A percentile compares a stretch with the other conserved stretches of the same genome.
Evolutionary conservation across 2,888 invertebrate genomes (phyloP).

Genomic region (Nephrocerus scutellatus): DNA sequence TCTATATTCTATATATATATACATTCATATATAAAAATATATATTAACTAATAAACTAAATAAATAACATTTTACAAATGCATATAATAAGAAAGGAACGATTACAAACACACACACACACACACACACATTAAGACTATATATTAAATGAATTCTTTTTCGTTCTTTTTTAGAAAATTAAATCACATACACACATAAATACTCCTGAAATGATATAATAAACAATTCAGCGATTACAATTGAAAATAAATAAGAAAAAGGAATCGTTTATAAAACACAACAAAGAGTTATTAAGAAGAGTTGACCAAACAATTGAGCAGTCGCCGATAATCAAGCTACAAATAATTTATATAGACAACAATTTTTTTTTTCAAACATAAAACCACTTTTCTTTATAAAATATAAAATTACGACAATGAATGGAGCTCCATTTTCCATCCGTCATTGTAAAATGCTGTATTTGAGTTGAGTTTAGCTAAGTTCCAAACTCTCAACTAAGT

Average conservation of each 20-base stretch:
- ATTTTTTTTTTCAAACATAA: no score
- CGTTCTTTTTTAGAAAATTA: slow-evolving; percentile 7
- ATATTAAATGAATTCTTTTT: slow-evolving; percentile 11
- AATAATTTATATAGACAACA: no score
- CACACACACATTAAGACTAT: slow-evolving; percentile 8
- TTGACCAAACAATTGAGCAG: no score
- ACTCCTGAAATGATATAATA: not conserved
- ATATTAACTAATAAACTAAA: slow-evolving; percentile 16
- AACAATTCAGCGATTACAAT: slow-evolving; percentile 35
- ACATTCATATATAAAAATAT: slow-evolving; percentile 15
- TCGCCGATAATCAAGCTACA: no score
- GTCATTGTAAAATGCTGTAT: no score
- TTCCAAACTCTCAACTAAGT: no score
- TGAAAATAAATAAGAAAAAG: slow-evolving; percentile 21
- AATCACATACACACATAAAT: not conserved
- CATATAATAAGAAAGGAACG: slow-evolving; percentile 4
- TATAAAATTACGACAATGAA: no score
- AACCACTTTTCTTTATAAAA: no score
- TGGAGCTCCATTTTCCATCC: no score
- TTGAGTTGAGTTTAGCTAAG: no score
- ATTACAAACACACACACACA: slow-evolving; percentile 7
- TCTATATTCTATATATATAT: slow-evolving; percentile 12
- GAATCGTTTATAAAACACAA: no score
- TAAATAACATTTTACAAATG: slow-evolving; percentile 11
- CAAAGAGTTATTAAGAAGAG: no score